Evolutionary conservation across 2,888 invertebrate genomes (phyloP).

Genomic region (Diabrotica balteata): DNA sequence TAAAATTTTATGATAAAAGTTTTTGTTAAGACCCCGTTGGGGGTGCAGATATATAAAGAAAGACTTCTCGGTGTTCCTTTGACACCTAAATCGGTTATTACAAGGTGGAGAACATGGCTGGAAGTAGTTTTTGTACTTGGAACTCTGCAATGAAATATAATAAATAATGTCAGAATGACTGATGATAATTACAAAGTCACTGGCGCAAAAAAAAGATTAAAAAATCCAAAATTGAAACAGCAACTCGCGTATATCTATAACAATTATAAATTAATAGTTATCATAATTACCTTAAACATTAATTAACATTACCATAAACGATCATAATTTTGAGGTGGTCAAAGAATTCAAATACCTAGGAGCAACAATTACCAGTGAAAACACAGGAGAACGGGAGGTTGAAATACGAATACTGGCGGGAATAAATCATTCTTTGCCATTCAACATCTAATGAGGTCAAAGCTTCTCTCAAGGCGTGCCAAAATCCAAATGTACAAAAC

Average conservation of each 20-base stretch:
- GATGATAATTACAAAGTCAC: not conserved
- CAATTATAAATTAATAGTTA: constrained; percentile 1
- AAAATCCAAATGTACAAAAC: too few relatives aligned
- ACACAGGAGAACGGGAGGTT: too few relatives aligned
- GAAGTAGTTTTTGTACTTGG: not conserved
- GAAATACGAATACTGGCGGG: too few relatives aligned
- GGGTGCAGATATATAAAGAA: too few relatives aligned
- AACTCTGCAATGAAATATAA: not conserved
- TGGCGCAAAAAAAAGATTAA: not conserved
- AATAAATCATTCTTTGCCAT: too few relatives aligned
- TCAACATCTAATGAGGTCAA: too few relatives aligned
- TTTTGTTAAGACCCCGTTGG: constrained; percentile 2
- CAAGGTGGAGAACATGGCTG: constrained; percentile 1
- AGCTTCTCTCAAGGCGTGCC: too few relatives aligned
- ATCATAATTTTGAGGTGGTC: too few relatives aligned
- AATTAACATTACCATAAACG: too few relatives aligned
- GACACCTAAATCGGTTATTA: not conserved
- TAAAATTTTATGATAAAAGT: constrained; percentile 15
- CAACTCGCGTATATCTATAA: constrained; percentile 1
- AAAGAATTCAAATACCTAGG: too few relatives aligned
- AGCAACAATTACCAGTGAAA: too few relatives aligned
- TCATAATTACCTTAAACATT: constrained; percentile 1
- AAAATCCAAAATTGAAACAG: not conserved
- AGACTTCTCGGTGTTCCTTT: not conserved
- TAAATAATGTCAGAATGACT: not conserved